Base-by-base conservation (phyloP, 2,888 invertebrate species). In the Galerucella nymphaeae region DNA sequence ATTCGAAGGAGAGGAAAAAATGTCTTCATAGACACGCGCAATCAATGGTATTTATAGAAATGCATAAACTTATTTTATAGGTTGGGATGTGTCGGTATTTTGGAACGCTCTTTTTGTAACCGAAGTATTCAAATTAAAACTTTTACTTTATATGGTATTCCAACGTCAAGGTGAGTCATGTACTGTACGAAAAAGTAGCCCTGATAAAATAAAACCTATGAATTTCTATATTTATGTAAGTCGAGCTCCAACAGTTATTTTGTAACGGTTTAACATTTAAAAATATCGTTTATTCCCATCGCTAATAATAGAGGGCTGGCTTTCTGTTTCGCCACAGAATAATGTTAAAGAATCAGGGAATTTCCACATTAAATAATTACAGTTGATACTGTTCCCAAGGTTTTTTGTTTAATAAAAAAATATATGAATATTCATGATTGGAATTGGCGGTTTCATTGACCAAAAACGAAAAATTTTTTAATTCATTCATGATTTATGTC, bases 21-120 rank as follows among this genome's bases (percentile, higher is more conserved):
- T 57, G 16, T 42, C 57, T 30, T 58, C 66, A 20, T 41, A 66
- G 57, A 42, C 18, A 64, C 74, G 67, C 53, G 42, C 11, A 30
- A 30, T 11, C 61, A 41, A 14, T n/a, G n/a, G 72, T 78, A 79
- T 78, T 77, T 72, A 74, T 79, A 79, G 77, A 72, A 76, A 64
- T 77, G 77, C 77, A 78, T 53, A 18, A 48, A 53, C 53, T 76
- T 59, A 30, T n/a, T 59, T 14, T 38, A 0, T 59, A 38, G 30
- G 38, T 59, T 38, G 59, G 38, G 38, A 59, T 38, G 59, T 59
- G 38, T n/a, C 38, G 38, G 23, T 59, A n/a, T 59, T 59, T 59
- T 59, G 58, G 23, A 59, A 38, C 58, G 58, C 9, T 58, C 11
- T 30, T 58, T 58, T 6, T 23, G 58, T 5, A 11, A 23, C 58